phyloP scores from a whole-genome alignment of 2,888 invertebrate species.

The Microctonus brassicae region DNA sequence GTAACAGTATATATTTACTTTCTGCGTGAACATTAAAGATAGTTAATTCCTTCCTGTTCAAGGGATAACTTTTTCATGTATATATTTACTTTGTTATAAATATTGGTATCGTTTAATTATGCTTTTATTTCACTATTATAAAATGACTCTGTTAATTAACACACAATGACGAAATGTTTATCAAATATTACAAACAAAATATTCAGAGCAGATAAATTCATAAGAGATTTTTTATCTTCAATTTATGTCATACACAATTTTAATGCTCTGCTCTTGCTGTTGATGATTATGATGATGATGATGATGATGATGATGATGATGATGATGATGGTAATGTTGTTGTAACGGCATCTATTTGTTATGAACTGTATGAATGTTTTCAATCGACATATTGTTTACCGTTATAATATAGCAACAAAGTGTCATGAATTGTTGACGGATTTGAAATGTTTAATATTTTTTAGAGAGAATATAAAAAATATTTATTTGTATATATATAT shows the following conservation, averaged over 20 bases:
- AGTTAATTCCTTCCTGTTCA: constrained; percentile 10
- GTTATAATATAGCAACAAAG: not conserved
- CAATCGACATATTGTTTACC: not conserved
- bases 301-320: constrained; percentile 14
- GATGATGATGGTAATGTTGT: constrained; percentile 11
- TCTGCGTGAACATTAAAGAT: not conserved
- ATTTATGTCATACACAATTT: not conserved
- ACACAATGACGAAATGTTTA: not conserved
- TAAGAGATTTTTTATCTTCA: not conserved
- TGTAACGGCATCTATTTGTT: constrained; percentile 24
- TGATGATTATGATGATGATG: constrained; percentile 11
- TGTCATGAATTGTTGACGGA: not conserved
- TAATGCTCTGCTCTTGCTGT: not conserved
- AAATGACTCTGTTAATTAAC: not conserved
- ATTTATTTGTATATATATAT: not conserved
- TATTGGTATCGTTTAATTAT: not conserved
- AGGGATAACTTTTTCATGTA: not conserved
- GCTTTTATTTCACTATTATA: not conserved
- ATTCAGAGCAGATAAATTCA: not conserved
- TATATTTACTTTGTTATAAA: not conserved
- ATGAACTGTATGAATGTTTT: constrained; percentile 4
- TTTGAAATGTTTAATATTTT: too few species aligned
- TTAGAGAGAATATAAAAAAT: not conserved
- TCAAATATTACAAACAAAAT: not conserved
- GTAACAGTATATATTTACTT: constrained; percentile 21